Percentiles rank a stretch among this genome's conserved stretches.
Conservation (phyloP, 2,888 invertebrate genomes). For the Perizoma flavofasciatum region DNA sequence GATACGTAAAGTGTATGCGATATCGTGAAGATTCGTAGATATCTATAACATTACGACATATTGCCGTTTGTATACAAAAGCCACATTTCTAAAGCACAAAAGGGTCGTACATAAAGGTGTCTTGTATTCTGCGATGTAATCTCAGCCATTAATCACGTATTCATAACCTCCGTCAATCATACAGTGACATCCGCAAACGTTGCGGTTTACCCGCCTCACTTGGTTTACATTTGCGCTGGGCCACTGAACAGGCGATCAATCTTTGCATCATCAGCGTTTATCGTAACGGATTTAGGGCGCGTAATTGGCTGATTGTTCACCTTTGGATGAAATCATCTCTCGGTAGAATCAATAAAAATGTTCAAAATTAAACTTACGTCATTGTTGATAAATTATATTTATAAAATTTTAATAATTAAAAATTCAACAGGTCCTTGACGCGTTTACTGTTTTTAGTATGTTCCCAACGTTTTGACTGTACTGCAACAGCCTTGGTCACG, state of each 20-base stretch:
- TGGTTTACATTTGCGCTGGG: conserved; percentile 41
- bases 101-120: conserved; percentile 20
- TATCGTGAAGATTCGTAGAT: too few species aligned
- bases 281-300: neutral
- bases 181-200: conserved; percentile 61
- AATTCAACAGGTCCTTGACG: too few species aligned
- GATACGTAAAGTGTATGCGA: too few species aligned
- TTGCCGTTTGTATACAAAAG: conserved; percentile 9
- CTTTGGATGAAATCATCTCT: too few species aligned
- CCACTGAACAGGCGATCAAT: conserved; percentile 28
- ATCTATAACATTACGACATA: neutral
- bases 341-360: too few species aligned
- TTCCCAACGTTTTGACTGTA: too few species aligned
- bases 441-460: too few species aligned
- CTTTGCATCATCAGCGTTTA: neutral
- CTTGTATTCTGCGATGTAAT: conserved; percentile 30
- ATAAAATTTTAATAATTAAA: too few species aligned
- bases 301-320: too few species aligned
- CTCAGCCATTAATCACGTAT: conserved; percentile 71
- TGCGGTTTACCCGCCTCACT: conserved; percentile 54
- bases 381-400: too few species aligned
- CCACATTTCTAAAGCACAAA: conserved; percentile 5
- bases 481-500: too few species aligned
- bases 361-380: too few species aligned
- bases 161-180: conserved; percentile 74